Conservation (phyloP, 1,140 invertebrate species). For the Belonocnema kinseyi region DNA sequence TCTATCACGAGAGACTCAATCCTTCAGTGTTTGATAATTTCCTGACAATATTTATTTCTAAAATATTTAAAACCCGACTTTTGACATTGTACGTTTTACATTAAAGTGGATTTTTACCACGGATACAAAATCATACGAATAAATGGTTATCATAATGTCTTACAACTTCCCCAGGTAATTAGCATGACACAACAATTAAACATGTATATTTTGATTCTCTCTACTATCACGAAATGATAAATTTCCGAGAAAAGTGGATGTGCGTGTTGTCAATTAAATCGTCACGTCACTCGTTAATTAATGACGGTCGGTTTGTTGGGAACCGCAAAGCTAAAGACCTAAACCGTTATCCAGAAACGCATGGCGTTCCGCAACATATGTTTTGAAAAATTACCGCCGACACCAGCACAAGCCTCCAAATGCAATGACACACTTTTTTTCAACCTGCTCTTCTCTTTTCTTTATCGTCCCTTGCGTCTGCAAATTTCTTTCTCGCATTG, state of each 20-base stretch:
- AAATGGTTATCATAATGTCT: too few relatives aligned
- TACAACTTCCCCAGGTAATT: too few relatives aligned
- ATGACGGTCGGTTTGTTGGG: background rate
- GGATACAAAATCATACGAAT: too few relatives aligned
- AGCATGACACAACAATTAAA: background rate
- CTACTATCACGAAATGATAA: background rate
- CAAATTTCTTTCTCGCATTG: slow-evolving; percentile 14
- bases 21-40: background rate
- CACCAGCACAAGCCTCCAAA: slow-evolving; percentile 4
- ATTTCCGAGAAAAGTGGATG: background rate
- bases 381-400: slow-evolving; percentile 22
- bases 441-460: background rate
- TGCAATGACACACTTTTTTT: background rate
- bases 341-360: slow-evolving; percentile 1
- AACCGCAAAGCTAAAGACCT: slow-evolving; percentile 15
- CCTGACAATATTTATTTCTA: too few relatives aligned
- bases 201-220: background rate
- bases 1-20: background rate
- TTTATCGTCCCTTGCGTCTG: slow-evolving; percentile 17
- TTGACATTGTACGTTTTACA: too few relatives aligned
- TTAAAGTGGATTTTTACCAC: too few relatives aligned
- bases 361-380: slow-evolving; percentile 2
- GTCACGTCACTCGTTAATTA: slow-evolving; percentile 18
- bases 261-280: slow-evolving; percentile 13
- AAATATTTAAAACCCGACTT: too few relatives aligned